Base-by-base conservation (phyloP, 1,140 invertebrate species). In the Agrypnia vestita region DNA sequence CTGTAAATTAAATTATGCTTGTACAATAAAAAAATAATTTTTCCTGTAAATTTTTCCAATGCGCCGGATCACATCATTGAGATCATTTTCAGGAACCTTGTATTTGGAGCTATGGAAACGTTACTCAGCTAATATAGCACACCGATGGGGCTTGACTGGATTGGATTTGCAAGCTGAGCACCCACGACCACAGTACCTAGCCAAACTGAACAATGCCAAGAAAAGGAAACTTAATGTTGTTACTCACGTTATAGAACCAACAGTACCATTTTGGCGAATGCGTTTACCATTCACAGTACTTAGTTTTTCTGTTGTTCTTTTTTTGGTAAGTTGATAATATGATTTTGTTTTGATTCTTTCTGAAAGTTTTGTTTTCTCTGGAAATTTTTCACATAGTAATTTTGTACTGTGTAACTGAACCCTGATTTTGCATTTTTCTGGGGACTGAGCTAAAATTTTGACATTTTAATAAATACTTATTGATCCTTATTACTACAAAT, bases 71-170 rank as follows among this genome's bases (percentile, higher is more conserved):
- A 64, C 21, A 44, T 10, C 13, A 64, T 64, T 25, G 10, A 64
- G 13, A 64, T 25, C 8, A n/a, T 19, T 88, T 89, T 15, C 82
- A 95, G 95, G 94, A 35, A 93, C 95, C 4, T 91, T 96, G 80
- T 98, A 97, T 89, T 87, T 98, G 83, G 97, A 99, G 90, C 90
- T 98, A 79, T 99, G 98, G 98, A 98, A 99, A 88, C 90, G 97
- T 47, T 97, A 97, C 86, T 95, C 96, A 0, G 94, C 95, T 0
- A 94, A 96, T 89, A 96, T 98, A 84, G 97, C 95, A 0, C 96
- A 98, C 87, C 91, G 94, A 53, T 98, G 96, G 96, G 96, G 97
- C 88, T 90, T 97, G 67, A 96, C 95, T 1, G 94, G 94, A 4
- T 97, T 96, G 85, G 95, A 96, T 89, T 90, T 94, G 51, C 93